Percentiles rank a stretch among this genome's conserved stretches.
Evolutionary conservation across 2,888 invertebrate genomes (phyloP).

Genomic region (Lumbricus terrestris): DNA sequence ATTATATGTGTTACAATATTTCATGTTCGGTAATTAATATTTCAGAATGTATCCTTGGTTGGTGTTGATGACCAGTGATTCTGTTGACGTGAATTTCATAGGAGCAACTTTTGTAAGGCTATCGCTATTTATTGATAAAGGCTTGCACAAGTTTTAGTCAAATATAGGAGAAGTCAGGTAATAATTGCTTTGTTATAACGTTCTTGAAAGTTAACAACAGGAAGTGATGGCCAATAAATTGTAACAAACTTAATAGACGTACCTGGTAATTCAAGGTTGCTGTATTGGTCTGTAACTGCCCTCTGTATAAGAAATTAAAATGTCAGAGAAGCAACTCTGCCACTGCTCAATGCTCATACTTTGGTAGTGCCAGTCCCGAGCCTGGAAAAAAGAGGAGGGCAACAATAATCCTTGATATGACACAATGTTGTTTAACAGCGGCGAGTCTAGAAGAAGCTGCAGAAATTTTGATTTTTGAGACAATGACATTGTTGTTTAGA

Average conservation of each 20-base stretch:
- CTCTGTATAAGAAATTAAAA: neutral
- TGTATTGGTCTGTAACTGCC: neutral
- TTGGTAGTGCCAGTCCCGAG: too few relatives aligned
- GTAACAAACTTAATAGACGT: neutral
- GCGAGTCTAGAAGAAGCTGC: too few relatives aligned
- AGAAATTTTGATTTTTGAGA: neutral
- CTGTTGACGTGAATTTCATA: neutral
- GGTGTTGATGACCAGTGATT: neutral
- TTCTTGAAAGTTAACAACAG: neutral
- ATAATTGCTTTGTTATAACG: too few relatives aligned
- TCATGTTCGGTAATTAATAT: neutral
- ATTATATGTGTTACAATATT: too few relatives aligned
- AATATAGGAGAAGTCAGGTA: neutral
- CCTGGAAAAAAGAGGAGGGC: too few relatives aligned
- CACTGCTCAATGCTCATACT: too few relatives aligned
- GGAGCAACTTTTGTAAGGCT: neutral
- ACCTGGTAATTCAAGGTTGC: neutral
- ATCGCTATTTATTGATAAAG: neutral
- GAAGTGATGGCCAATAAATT: neutral
- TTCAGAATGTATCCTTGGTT: neutral
- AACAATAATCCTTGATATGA: too few relatives aligned
- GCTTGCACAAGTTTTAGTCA: neutral
- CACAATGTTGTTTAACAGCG: too few relatives aligned
- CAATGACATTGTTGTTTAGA: neutral
- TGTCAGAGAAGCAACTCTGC: too few relatives aligned